Evolutionary conservation across 1,140 invertebrate genomes (phyloP).

Genomic region (Holotrichia oblita): DNA sequence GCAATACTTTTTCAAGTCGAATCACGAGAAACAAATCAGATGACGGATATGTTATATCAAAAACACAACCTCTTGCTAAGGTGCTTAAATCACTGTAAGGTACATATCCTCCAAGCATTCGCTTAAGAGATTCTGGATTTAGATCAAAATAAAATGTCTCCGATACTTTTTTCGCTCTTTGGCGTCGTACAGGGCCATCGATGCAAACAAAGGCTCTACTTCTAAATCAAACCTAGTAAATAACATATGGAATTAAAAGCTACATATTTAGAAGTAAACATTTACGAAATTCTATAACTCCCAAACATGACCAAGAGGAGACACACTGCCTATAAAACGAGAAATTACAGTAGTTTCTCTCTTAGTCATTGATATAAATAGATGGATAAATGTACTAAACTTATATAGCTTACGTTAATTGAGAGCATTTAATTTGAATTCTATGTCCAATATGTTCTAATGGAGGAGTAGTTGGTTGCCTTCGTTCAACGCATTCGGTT

Average conservation of each 20-base stretch:
- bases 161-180: slow-evolving; percentile 91
- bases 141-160: slow-evolving; percentile 98
- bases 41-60: slow-evolving; percentile 86
- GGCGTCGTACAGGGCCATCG: slow-evolving; percentile 92
- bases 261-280: background rate
- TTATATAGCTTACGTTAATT: slow-evolving; percentile 73
- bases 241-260: slow-evolving; percentile 42
- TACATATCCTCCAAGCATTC: slow-evolving; percentile 86
- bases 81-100: slow-evolving; percentile 86
- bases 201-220: slow-evolving; percentile 94
- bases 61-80: slow-evolving; percentile 85
- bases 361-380: too few relatives aligned
- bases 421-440: slow-evolving; percentile 86
- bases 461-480: slow-evolving; percentile 76
- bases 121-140: slow-evolving; percentile 85
- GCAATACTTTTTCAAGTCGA: slow-evolving; percentile 90
- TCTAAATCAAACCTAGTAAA: slow-evolving; percentile 82
- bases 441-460: slow-evolving; percentile 84
- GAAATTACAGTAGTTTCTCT: too few relatives aligned
- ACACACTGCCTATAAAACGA: too few relatives aligned
- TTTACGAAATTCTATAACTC: too few relatives aligned
- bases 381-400: too few relatives aligned
- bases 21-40: slow-evolving; percentile 91
- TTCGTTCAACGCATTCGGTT: slow-evolving; percentile 82
- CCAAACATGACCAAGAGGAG: too few relatives aligned